A percentile compares a stretch with the other conserved stretches of the same genome.
These are phyloP conservation scores for Eilema caniola DNA, from an alignment of 2,888 invertebrate species.

Conservation along the genomic window DNA sequence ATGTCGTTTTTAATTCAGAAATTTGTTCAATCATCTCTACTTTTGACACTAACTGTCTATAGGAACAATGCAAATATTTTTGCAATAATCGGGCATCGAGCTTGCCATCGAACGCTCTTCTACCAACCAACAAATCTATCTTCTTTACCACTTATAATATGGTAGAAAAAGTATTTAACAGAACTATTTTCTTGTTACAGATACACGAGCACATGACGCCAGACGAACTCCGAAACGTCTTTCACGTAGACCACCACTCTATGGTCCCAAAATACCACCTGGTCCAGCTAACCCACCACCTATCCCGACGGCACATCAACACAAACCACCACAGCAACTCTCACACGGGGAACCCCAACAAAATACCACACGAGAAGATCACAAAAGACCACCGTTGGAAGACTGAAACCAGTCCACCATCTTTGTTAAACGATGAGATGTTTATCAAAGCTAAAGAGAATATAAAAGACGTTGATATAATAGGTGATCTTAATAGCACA, in stretches of 20 bases:
- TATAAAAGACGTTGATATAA: constrained; percentile 78
- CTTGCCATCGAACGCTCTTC: no score
- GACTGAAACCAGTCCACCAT: constrained; percentile 70
- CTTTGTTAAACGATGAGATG: constrained; percentile 80
- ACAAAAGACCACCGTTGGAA: constrained; percentile 64
- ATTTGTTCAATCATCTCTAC: no score
- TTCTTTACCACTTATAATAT: background rate
- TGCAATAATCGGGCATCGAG: no score
- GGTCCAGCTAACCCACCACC: constrained; percentile 90
- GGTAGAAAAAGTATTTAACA: background rate
- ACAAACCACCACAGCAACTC: constrained; percentile 66
- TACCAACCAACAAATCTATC: no score
- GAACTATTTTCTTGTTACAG: constrained; percentile 84
- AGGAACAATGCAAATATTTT: no score
- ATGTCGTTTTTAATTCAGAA: no score
- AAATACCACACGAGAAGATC: constrained; percentile 77
- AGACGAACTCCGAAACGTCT: constrained; percentile 93
- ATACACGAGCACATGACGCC: constrained; percentile 96
- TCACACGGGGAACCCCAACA: constrained; percentile 58
- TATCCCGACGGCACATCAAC: constrained; percentile 78
- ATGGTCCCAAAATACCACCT: constrained; percentile 95
- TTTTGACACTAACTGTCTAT: background rate
- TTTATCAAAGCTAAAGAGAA: constrained; percentile 71
- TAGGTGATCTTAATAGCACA: constrained; percentile 79
- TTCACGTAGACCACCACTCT: constrained; percentile 93